Evolutionary conservation across 2,888 invertebrate genomes (phyloP).

Genomic region (Drosophila hamatofila): DNA sequence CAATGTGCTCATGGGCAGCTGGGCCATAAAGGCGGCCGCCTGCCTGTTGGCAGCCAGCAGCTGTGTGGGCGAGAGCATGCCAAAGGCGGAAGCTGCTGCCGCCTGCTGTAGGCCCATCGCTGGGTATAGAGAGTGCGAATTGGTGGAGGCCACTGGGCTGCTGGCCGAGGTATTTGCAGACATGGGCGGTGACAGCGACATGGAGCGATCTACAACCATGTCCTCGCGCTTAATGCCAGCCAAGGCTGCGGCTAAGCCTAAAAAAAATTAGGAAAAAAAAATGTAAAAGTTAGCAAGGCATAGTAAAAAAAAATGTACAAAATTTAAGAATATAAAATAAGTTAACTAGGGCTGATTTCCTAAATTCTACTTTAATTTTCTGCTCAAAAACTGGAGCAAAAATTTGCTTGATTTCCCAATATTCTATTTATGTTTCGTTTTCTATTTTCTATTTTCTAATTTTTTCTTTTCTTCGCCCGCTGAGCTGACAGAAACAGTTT

Average conservation of each 20-base stretch:
- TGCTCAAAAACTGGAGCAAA: background rate
- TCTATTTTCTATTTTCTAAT: conserved; percentile 8
- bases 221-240: conserved; percentile 85
- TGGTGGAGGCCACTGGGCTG: conserved; percentile 56
- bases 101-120: conserved; percentile 83
- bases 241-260: conserved; percentile 85
- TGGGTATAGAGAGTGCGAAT: conserved; percentile 74
- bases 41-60: conserved; percentile 84
- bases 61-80: conserved; percentile 84
- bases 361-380: background rate
- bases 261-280: background rate
- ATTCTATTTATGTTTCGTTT: conserved; percentile 1
- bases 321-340: background rate
- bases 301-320: background rate
- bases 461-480: conserved; percentile 11
- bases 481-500: conserved; percentile 47
- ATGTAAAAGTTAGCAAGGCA: conserved; percentile 3
- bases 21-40: conserved; percentile 85
- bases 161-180: conserved; percentile 81
- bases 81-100: conserved; percentile 84
- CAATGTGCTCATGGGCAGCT: conserved; percentile 84
- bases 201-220: conserved; percentile 76
- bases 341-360: too few relatives aligned
- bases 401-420: conserved; percentile 8
- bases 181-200: conserved; percentile 84